Percentiles rank a stretch among this genome's conserved stretches.
Conservation (phyloP, 1,140 invertebrate genomes). For the Oncopodura yosiiana region DNA sequence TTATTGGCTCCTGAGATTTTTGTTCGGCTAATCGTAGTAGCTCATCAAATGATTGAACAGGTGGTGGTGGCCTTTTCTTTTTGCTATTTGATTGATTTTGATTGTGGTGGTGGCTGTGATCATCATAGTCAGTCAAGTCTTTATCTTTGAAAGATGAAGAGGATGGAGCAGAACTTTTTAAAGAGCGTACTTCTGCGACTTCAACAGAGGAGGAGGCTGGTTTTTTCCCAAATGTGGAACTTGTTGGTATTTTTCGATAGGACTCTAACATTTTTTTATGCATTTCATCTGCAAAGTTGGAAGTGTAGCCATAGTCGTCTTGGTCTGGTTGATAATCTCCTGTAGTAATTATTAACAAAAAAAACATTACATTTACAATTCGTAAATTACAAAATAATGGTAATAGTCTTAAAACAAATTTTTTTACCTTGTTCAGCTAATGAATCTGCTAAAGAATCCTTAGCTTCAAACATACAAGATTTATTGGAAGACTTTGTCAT, state of each 20-base stretch:
- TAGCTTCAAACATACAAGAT: conserved; percentile 68
- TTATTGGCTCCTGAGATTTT: conserved; percentile 53
- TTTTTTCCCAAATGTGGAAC: conserved; percentile 34
- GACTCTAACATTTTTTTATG: conserved; percentile 76
- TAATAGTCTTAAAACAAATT: conserved; percentile 5
- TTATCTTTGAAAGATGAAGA: not conserved
- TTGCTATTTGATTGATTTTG: conserved; percentile 44
- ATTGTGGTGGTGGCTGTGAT: conserved; percentile 4
- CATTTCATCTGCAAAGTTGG: conserved; percentile 63
- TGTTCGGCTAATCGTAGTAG: conserved; percentile 67
- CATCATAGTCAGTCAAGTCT: no score
- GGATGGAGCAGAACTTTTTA: not conserved
- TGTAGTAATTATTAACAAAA: conserved; percentile 29
- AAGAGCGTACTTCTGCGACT: conserved; percentile 28
- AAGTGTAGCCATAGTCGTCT: conserved; percentile 82
- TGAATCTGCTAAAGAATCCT: conserved; percentile 63
- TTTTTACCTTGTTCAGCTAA: conserved; percentile 51
- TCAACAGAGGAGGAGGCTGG: conserved; percentile 23
- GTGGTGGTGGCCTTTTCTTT: conserved; percentile 46
- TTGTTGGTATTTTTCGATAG: conserved; percentile 55
- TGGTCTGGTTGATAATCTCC: conserved; percentile 69
- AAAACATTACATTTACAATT: conserved; percentile 1
- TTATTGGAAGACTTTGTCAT: conserved; percentile 80
- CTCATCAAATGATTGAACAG: conserved; percentile 61
- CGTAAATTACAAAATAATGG: conserved; percentile 1